Conservation (phyloP, 2,113 vertebrate genomes). For the Oplegnathus fasciatus region DNA sequence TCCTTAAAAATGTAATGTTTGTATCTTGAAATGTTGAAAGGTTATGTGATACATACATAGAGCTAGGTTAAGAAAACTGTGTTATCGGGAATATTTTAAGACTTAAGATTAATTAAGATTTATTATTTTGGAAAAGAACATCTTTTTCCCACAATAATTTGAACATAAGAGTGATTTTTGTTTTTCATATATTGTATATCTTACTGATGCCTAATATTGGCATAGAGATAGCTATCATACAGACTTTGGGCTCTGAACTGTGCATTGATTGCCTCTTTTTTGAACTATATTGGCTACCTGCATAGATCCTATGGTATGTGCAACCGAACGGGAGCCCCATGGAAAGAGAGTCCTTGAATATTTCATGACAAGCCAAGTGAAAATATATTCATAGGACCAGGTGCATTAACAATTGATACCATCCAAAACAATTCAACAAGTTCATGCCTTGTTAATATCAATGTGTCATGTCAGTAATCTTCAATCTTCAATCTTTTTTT, state of each 20-base stretch:
- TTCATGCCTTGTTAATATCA: conserved; percentile 4
- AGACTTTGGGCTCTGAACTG: background rate
- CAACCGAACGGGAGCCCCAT: background rate
- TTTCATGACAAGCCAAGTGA: conserved; percentile 50
- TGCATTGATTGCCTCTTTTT: background rate
- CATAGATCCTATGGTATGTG: background rate
- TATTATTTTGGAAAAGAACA: conserved; percentile 6
- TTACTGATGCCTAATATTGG: background rate
- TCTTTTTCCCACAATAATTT: background rate
- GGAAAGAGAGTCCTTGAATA: conserved; percentile 41
- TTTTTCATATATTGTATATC: background rate
- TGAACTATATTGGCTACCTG: background rate
- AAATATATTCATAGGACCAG: conserved; percentile 51
- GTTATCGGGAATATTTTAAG: conserved; percentile 32
- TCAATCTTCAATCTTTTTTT: background rate
- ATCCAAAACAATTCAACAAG: conserved; percentile 41
- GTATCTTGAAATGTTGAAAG: conserved; percentile 46
- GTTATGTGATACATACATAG: conserved; percentile 36
- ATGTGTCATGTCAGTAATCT: background rate
- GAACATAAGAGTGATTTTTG: background rate
- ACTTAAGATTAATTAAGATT: conserved; percentile 1
- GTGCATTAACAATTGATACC: conserved; percentile 58
- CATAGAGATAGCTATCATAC: too few species aligned
- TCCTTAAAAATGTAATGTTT: conserved; percentile 37
- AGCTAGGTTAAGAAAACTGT: conserved; percentile 9